phyloP scores from a whole-genome alignment of 1,140 invertebrate genomes.

The Ganaspis sp. region DNA sequence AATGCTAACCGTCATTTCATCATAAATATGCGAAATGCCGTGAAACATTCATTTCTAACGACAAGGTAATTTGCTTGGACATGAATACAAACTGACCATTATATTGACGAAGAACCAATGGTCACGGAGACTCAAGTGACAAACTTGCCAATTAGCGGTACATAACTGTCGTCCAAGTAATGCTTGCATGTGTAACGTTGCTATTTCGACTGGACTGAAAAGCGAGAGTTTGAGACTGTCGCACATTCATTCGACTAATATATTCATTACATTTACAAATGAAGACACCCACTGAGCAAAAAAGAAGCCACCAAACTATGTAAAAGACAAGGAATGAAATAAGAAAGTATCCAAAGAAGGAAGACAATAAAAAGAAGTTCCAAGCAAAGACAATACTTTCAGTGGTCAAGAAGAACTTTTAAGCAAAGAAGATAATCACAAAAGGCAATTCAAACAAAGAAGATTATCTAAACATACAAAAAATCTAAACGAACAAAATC shows the following conservation, averaged over 20 bases:
- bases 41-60: background rate
- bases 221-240: background rate
- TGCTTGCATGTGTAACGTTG: background rate
- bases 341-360: no score
- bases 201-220: background rate
- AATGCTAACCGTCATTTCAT: no score
- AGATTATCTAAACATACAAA: no score
- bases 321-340: no score
- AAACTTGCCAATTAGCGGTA: conserved; percentile 8
- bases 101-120: background rate
- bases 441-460: no score
- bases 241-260: background rate
- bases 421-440: no score
- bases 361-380: no score
- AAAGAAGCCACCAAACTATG: background rate
- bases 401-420: no score
- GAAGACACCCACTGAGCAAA: background rate
- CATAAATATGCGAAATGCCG: background rate
- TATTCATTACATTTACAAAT: conserved; percentile 18
- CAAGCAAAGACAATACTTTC: background rate
- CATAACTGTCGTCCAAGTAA: background rate
- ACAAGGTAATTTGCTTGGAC: background rate
- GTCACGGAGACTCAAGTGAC: background rate
- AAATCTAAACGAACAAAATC: no score
- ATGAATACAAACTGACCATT: background rate